These are phyloP conservation scores for Saccostrea glomerata DNA, from an alignment of 1,140 invertebrate genomes.

Conservation along the genomic window DNA sequence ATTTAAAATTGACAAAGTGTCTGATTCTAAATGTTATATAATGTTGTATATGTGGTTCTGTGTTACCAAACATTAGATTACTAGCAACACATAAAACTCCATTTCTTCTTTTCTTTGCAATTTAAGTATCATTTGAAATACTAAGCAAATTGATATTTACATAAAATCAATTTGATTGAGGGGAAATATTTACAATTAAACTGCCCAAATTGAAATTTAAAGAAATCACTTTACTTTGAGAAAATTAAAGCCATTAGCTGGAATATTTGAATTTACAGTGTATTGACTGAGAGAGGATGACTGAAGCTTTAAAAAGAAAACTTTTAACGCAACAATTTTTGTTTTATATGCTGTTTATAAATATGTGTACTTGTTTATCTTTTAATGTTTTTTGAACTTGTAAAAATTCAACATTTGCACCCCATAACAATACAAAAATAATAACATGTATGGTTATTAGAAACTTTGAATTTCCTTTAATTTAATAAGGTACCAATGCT, in stretches of 20 bases:
- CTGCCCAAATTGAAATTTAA: conserved; percentile 16
- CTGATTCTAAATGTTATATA: background rate
- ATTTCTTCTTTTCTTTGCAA: background rate
- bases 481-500: no score
- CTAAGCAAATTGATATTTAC: background rate
- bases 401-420: no score
- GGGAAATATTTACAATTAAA: background rate
- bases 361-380: no score
- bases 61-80: background rate
- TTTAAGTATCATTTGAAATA: background rate
- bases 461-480: no score
- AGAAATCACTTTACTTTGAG: background rate
- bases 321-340: no score
- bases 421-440: no score
- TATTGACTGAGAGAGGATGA: no score
- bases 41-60: background rate
- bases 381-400: no score
- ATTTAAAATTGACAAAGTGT: conserved; percentile 24
- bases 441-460: no score
- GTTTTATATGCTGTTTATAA: no score
- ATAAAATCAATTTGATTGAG: background rate
- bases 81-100: background rate
- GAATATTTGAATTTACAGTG: background rate
- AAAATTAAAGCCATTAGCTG: background rate
- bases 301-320: no score